phyloP scores from a whole-genome alignment of 2,888 invertebrate species.

The Leucania comma region DNA sequence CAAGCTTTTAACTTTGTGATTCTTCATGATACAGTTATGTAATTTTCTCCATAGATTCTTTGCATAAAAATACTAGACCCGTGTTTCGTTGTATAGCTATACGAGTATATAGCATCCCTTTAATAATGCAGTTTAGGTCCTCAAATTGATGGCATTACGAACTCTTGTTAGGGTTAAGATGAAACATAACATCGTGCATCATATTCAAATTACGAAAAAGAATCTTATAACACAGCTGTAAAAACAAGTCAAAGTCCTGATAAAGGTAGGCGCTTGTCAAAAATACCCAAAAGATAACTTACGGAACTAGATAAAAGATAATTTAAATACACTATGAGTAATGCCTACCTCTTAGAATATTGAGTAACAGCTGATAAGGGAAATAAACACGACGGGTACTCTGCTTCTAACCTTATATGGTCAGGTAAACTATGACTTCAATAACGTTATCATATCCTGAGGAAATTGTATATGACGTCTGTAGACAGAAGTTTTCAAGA shows the following conservation, averaged over 20 bases:
- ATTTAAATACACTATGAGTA: constrained; percentile 37
- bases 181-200: neutral
- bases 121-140: no score
- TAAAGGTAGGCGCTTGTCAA: constrained; percentile 11
- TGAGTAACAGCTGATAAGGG: constrained; percentile 49
- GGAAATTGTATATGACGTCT: constrained; percentile 40
- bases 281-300: constrained; percentile 46
- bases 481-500: neutral
- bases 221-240: constrained; percentile 15
- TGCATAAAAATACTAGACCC: no score
- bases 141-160: no score
- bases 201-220: constrained; percentile 6
- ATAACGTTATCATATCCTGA: constrained; percentile 40
- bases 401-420: constrained; percentile 48
- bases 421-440: constrained; percentile 10
- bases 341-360: constrained; percentile 20
- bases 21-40: no score
- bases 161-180: no score
- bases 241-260: constrained; percentile 3
- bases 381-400: neutral
- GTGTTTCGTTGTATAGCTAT: no score
- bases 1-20: no score
- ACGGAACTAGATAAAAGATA: constrained; percentile 49
- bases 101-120: no score
- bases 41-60: no score